phyloP scores from a whole-genome alignment of 2,888 invertebrate genomes.

The Lepidochitona cinerea region DNA sequence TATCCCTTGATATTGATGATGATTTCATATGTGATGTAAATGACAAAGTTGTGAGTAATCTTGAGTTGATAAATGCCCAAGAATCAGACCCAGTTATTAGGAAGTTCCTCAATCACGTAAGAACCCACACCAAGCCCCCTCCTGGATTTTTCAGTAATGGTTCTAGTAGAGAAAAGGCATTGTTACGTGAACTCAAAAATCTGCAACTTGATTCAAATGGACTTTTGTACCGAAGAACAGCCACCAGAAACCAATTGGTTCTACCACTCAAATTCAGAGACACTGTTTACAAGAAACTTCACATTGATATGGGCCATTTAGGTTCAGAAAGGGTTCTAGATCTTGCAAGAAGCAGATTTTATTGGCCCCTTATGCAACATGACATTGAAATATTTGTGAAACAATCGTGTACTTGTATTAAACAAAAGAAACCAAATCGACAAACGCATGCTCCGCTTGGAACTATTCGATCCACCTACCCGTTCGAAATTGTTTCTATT shows the following conservation, averaged over 20 bases:
- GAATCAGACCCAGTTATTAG: background rate
- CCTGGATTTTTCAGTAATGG: background rate
- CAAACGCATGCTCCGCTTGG: background rate
- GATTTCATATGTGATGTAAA: no score
- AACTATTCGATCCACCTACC: background rate
- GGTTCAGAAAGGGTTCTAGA: slow-evolving; percentile 6
- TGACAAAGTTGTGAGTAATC: no score
- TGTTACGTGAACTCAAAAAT: background rate
- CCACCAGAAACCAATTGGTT: background rate
- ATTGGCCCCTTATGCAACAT: slow-evolving; percentile 9
- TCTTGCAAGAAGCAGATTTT: slow-evolving; percentile 1
- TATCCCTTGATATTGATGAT: no score
- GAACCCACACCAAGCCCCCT: background rate
- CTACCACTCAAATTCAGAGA: background rate
- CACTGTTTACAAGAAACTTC: background rate
- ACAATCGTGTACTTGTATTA: slow-evolving; percentile 1
- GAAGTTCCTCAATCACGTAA: background rate
- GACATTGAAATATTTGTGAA: slow-evolving; percentile 1
- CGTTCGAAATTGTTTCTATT: background rate
- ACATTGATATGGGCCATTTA: slow-evolving; percentile 2
- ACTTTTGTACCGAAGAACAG: background rate
- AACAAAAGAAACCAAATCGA: background rate
- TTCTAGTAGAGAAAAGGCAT: background rate
- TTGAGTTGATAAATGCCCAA: background rate
- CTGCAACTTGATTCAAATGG: background rate